Evolutionary conservation across 2,888 invertebrate species (phyloP).

Genomic region (Bursaphelenchus okinawaensis): DNA sequence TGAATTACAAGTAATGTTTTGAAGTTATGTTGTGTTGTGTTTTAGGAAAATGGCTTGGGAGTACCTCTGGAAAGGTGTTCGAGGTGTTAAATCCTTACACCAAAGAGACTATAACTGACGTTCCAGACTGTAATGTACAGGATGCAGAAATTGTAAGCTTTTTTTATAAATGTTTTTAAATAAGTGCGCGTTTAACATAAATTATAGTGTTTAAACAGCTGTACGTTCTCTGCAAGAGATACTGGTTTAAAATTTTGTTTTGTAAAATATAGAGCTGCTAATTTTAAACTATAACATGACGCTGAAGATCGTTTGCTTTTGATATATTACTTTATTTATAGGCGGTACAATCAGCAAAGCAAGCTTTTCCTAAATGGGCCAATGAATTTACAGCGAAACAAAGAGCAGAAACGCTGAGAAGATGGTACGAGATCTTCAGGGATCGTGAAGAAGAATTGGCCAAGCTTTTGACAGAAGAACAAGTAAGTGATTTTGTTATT

Average conservation of each 20-base stretch:
- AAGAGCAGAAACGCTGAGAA: slow-evolving; percentile 33
- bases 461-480: slow-evolving; percentile 45
- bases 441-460: slow-evolving; percentile 44
- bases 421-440: slow-evolving; percentile 36
- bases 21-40: no score
- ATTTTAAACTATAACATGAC: no score
- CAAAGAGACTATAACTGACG: slow-evolving; percentile 35
- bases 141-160: slow-evolving; percentile 44
- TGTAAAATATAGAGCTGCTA: no score
- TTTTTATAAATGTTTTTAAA: background rate
- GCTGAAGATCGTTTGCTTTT: background rate
- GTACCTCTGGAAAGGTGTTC: slow-evolving; percentile 36
- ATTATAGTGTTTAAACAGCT: background rate
- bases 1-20: slow-evolving; percentile 12
- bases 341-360: slow-evolving; percentile 44
- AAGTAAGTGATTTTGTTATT: slow-evolving; percentile 23
- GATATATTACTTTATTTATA: slow-evolving; percentile 22
- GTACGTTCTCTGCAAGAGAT: no score
- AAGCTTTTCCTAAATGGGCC: slow-evolving; percentile 47
- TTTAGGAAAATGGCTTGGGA: slow-evolving; percentile 31
- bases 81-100: slow-evolving; percentile 49
- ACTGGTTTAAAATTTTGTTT: no score
- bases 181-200: background rate
- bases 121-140: slow-evolving; percentile 44
- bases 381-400: slow-evolving; percentile 49